phyloP scores from a whole-genome alignment of 2,888 invertebrate species.

The Tortrix viridana region DNA sequence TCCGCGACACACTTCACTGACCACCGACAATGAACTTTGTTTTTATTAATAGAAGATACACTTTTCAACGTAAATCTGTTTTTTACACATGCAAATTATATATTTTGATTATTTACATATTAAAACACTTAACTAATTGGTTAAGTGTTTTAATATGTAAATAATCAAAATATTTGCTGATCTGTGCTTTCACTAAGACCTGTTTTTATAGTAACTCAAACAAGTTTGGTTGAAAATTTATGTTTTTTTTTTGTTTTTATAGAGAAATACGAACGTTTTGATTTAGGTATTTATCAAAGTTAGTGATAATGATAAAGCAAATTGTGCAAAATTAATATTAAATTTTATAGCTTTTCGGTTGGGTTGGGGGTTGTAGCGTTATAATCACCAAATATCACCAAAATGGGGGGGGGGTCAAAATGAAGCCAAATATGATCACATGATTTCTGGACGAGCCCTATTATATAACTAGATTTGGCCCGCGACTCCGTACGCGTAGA shows the following conservation, averaged over 20 bases:
- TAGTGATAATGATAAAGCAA: too few species aligned
- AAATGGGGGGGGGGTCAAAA: too few species aligned
- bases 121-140: too few species aligned
- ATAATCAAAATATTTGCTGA: constrained; percentile 9
- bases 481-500: too few species aligned
- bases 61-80: neutral
- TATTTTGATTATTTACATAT: too few species aligned
- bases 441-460: too few species aligned
- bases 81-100: neutral
- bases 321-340: neutral
- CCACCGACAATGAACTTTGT: constrained; percentile 1
- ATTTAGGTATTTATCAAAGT: neutral
- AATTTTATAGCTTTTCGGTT: too few species aligned
- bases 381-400: too few species aligned
- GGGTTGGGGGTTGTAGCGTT: too few species aligned
- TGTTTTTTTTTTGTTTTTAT: neutral
- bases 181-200: constrained; percentile 28
- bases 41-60: neutral
- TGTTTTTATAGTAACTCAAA: constrained; percentile 7
- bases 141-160: constrained; percentile 18
- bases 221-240: neutral
- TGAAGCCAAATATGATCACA: too few species aligned
- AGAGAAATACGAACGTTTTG: neutral
- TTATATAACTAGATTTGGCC: too few species aligned
- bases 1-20: constrained; percentile 5